Evolutionary conservation across 2,888 invertebrate genomes (phyloP), one percentile per base, ranked within the genome.

Genomic region (Blomia tropicalis): DNA sequence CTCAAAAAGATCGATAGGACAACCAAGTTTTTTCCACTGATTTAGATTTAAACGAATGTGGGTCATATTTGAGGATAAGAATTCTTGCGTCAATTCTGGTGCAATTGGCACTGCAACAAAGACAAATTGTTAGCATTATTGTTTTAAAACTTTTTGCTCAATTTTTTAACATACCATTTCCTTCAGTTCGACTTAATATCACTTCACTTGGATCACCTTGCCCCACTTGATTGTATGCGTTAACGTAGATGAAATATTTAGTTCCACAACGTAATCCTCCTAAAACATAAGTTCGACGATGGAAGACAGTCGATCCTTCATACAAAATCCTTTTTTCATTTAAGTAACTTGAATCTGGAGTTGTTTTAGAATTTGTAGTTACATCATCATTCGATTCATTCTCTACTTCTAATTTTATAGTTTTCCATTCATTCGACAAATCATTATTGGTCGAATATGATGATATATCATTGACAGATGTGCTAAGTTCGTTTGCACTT

Each of bases 231-330:
- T 64, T 65, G 65, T 29, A 65, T 2, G 64, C 64, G 22, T 36
- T 65, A 17, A 64, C 43, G 43, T 64, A 64, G 29, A 65, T 47
- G 27, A 62, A 32, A 29, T 65, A 64, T 36, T 30, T 64, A 17
- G 41, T 63, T 17, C 64, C 64, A 23, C 64, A 64, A 7, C 43
- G 31, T 23, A 64, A 41, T 22, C 27, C 19, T 17, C 23, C 36
- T 11, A 64, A 19, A 22, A 58, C 43, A 25, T 64, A 64, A 7
- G 36, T 54, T 36, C 43, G 22, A 14, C 56, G 29, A 2, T 56
- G 56, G 23, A 56, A 56, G 7, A 47, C 51, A 31, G 56, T 56
- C 1, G 56, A 56, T 3, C 14, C n/a, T 25, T 47, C 51, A n/a
- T 47, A 47, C 7, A 47, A n/a, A 14, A 47, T 14, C 14, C 51